Evolutionary conservation across 2,797 vertebrate species (phyloP).

Genomic region (Myoxocephalus aenaeus): DNA sequence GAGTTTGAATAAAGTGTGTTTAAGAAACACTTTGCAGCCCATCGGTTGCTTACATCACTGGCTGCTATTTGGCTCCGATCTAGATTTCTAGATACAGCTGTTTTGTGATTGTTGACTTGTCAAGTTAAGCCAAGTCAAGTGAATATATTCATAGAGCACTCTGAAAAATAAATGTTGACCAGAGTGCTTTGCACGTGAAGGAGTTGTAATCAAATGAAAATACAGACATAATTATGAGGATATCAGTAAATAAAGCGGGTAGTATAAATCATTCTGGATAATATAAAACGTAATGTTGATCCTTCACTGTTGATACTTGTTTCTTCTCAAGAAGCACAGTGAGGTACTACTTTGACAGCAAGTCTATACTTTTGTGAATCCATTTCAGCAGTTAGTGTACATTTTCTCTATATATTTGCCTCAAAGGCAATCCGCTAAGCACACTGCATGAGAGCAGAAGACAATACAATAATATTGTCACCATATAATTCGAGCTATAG

Average conservation of each 20-base stretch:
- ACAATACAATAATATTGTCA: neutral
- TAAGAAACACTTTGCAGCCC: too few species aligned
- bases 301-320: neutral
- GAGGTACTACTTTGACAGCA: neutral
- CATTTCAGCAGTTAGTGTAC: neutral
- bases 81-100: neutral
- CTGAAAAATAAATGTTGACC: constrained; percentile 9
- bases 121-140: neutral
- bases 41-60: too few species aligned
- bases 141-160: neutral
- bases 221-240: neutral
- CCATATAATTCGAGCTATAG: neutral
- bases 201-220: neutral
- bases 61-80: too few species aligned
- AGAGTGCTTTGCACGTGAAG: neutral
- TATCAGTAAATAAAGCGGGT: too few species aligned
- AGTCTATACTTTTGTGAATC: neutral
- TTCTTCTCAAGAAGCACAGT: neutral
- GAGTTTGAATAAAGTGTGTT: too few species aligned
- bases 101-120: constrained; percentile 1
- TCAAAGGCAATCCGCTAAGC: neutral
- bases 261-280: neutral
- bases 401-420: neutral
- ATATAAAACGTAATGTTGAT: neutral
- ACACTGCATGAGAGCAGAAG: neutral